Conservation (phyloP, 64 coral and sea anemone genomes). For the Pocillopora verrucosa region DNA sequence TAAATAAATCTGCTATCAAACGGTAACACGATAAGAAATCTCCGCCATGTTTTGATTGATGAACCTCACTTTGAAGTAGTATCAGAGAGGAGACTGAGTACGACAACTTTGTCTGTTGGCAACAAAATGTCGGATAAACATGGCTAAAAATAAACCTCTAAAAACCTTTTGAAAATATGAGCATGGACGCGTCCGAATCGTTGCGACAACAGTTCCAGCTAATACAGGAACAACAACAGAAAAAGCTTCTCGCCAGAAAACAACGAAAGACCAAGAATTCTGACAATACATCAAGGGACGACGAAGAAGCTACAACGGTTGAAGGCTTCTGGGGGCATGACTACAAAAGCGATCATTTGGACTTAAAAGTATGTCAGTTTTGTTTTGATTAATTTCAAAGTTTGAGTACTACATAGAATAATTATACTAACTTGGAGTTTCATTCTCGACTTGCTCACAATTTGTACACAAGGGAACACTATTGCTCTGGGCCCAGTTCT, state of each 20-base stretch:
- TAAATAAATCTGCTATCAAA: neutral
- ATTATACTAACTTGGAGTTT: no score
- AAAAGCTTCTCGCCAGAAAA: constrained; percentile 66
- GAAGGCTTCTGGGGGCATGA: constrained; percentile 14
- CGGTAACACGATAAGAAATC: neutral
- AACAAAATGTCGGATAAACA: constrained; percentile 64
- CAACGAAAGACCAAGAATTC: constrained; percentile 55
- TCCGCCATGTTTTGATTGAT: neutral
- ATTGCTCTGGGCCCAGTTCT: no score
- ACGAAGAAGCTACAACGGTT: neutral
- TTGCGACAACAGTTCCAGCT: constrained; percentile 70
- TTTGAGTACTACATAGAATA: no score
- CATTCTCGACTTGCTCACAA: no score
- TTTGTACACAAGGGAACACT: no score
- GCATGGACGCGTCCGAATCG: constrained; percentile 28
- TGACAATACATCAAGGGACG: constrained; percentile 42
- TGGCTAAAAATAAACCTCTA: neutral
- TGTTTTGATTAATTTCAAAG: neutral
- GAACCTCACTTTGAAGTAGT: neutral
- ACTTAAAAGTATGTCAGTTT: constrained; percentile 2
- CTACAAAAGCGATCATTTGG: constrained; percentile 9
- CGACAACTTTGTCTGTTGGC: constrained; percentile 38
- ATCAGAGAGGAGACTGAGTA: constrained; percentile 3
- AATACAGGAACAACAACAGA: constrained; percentile 89
- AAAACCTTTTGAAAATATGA: constrained; percentile 57